phyloP scores from a whole-genome alignment of 1,140 invertebrate genomes.

The Megathymus violae region DNA sequence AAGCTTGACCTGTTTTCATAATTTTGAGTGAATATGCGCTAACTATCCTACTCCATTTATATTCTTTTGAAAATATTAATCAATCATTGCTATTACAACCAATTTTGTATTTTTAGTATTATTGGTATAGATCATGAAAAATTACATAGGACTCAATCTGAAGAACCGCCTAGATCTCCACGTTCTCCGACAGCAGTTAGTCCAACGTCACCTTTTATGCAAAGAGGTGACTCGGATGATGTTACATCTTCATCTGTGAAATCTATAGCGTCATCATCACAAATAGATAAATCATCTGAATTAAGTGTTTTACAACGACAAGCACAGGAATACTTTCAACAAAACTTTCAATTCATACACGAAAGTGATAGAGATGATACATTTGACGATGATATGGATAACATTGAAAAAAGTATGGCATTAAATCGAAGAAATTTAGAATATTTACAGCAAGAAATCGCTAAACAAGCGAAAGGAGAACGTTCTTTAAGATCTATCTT shows the following conservation, averaged over 20 bases:
- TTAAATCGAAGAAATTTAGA: conserved; percentile 80
- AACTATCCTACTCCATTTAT: too few relatives aligned
- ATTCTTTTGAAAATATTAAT: too few relatives aligned
- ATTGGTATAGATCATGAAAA: conserved; percentile 88
- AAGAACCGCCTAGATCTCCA: conserved; percentile 90
- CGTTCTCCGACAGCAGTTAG: conserved; percentile 79
- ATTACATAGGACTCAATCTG: conserved; percentile 91
- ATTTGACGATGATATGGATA: conserved; percentile 81
- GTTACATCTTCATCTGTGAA: conserved; percentile 74
- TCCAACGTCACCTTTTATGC: conserved; percentile 61
- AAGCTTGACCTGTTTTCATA: too few relatives aligned
- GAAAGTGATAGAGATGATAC: conserved; percentile 82
- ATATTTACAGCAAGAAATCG: conserved; percentile 82
- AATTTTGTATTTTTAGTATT: too few relatives aligned
- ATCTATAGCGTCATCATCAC: conserved; percentile 72
- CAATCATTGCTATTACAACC: too few relatives aligned
- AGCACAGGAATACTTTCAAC: conserved; percentile 82
- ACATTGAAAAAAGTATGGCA: conserved; percentile 82
- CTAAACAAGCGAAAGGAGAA: conserved; percentile 77
- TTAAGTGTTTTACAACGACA: conserved; percentile 72
- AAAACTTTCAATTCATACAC: conserved; percentile 83
- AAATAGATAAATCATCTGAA: conserved; percentile 76
- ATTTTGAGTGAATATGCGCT: too few relatives aligned
- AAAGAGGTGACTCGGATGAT: conserved; percentile 75
- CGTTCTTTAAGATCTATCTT: conserved; percentile 68